Conservation (phyloP, 2,888 invertebrate species). For the Scaptomyza cyrtandrae region DNA sequence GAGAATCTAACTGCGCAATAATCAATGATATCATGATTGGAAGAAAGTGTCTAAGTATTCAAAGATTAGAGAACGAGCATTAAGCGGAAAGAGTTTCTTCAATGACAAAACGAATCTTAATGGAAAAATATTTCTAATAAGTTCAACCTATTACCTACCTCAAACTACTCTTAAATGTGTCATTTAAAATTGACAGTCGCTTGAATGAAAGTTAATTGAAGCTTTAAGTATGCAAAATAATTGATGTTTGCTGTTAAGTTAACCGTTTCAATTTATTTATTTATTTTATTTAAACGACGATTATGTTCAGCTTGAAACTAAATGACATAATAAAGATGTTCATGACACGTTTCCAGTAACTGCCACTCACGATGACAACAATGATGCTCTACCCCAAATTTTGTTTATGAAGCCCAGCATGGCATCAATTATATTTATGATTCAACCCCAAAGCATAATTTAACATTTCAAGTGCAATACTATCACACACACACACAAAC, state of each 20-base stretch:
- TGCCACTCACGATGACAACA: slow-evolving; percentile 1
- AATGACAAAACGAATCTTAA: too few relatives aligned
- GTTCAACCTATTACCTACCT: neutral
- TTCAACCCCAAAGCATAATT: neutral
- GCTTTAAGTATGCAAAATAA: neutral
- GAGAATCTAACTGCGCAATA: neutral
- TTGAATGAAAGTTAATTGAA: neutral
- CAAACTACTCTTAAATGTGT: too few relatives aligned
- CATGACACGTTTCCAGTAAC: neutral
- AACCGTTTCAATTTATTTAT: neutral
- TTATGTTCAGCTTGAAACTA: neutral
- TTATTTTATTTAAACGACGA: neutral
- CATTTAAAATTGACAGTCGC: neutral
- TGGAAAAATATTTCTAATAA: too few relatives aligned
- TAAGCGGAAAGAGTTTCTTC: too few relatives aligned
- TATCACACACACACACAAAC: slow-evolving; percentile 3
- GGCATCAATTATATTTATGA: slow-evolving; percentile 8
- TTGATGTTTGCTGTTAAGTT: neutral
- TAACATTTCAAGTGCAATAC: slow-evolving; percentile 25
- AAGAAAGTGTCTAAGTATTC: too few relatives aligned
- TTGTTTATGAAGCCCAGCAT: slow-evolving; percentile 1
- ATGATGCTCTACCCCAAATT: neutral
- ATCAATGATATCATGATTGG: neutral
- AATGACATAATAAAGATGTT: slow-evolving; percentile 1
- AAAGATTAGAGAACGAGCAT: too few relatives aligned